These are phyloP conservation scores for Lamprotornis superbus DNA, from an alignment of 2,113 vertebrate species.

Conservation along the genomic window DNA sequence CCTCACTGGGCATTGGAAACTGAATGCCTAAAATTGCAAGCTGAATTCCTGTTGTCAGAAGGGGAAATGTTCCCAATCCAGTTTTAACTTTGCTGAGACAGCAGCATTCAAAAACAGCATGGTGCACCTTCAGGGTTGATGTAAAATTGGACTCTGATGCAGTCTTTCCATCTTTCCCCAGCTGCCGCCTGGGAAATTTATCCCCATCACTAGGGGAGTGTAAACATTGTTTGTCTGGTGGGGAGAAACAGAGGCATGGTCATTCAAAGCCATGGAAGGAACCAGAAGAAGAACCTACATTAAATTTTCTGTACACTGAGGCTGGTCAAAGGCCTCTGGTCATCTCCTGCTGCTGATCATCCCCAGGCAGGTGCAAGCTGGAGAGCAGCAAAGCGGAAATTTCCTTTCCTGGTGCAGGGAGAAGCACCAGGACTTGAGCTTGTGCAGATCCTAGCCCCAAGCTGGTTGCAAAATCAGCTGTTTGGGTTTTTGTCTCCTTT, in stretches of 20 bases:
- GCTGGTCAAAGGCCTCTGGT: neutral
- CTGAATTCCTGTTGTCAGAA: slow-evolving; percentile 21
- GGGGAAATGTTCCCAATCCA: neutral
- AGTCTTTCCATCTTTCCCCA: neutral
- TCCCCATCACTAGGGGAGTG: neutral
- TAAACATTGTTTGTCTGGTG: neutral
- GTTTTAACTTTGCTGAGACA: slow-evolving; percentile 9
- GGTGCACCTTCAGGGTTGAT: neutral
- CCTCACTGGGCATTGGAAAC: neutral
- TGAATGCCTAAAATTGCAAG: slow-evolving; percentile 7
- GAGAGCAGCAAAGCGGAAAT: neutral
- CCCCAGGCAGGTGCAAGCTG: neutral
- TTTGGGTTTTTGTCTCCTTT: neutral
- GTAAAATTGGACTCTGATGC: neutral
- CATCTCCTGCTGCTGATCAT: neutral
- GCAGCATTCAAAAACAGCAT: neutral
- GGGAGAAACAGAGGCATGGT: neutral
- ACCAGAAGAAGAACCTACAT: neutral
- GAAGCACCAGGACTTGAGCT: neutral
- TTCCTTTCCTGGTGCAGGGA: neutral
- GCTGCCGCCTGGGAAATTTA: neutral
- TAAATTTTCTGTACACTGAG: rapidly evolving
- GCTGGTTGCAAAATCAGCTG: neutral
- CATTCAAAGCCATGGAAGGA: neutral
- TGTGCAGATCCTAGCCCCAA: neutral